phyloP scores from a whole-genome alignment of 2,797 vertebrate genomes.

The Allobates femoralis region DNA sequence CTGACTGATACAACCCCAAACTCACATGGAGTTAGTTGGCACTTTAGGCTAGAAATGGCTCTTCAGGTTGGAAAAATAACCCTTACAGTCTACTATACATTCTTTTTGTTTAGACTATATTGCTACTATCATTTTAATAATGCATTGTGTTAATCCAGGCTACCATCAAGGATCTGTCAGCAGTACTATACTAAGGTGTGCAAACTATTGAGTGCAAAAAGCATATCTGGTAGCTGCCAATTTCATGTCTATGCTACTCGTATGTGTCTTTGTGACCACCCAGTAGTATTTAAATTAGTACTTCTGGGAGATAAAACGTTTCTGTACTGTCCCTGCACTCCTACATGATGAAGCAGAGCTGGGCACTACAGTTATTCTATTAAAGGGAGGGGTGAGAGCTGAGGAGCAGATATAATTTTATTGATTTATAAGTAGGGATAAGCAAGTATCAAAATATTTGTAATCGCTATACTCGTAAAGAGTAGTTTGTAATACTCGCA shows the following conservation, averaged over 20 bases:
- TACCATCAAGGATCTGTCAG: neutral
- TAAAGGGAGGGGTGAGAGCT: too few relatives aligned
- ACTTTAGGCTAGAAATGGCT: conserved; percentile 1
- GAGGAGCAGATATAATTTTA: too few relatives aligned
- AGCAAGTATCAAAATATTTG: too few relatives aligned
- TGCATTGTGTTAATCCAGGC: neutral
- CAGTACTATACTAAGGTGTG: neutral
- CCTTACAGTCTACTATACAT: neutral
- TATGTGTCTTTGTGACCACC: neutral
- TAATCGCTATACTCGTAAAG: too few relatives aligned
- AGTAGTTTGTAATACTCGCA: too few relatives aligned
- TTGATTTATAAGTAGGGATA: too few relatives aligned
- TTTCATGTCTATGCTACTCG: neutral
- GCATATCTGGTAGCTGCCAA: too few relatives aligned
- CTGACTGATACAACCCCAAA: conserved; percentile 41
- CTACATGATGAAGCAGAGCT: too few relatives aligned
- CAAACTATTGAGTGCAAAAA: neutral
- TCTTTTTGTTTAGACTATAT: neutral
- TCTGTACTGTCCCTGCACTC: too few relatives aligned
- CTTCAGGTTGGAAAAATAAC: neutral
- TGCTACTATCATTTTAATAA: neutral
- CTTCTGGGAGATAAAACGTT: too few relatives aligned
- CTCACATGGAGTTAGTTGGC: neutral
- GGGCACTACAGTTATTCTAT: too few relatives aligned
- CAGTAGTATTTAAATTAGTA: neutral